A percentile compares a stretch with the other conserved stretches of the same genome.
Conservation (phyloP, 2,797 vertebrate species). For the Adelosebastes latens region DNA sequence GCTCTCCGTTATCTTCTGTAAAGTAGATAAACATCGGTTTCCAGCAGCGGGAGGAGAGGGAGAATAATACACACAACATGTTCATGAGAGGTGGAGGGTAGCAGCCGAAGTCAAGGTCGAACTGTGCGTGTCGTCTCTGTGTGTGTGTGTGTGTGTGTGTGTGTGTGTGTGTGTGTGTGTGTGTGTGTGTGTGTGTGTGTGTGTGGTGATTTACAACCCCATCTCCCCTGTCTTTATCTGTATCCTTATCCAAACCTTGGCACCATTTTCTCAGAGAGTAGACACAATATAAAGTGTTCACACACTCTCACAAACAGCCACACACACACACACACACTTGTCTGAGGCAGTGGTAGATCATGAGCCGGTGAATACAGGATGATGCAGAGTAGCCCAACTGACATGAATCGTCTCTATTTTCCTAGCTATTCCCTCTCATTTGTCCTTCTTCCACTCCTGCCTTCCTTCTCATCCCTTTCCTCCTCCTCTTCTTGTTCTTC, state of each 20-base stretch:
- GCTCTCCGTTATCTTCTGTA: conserved; percentile 59
- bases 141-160: conserved; percentile 16
- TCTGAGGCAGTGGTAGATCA: conserved; percentile 61
- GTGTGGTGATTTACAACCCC: conserved; percentile 71
- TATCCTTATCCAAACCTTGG: conserved; percentile 75
- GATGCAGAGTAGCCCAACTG: conserved; percentile 58
- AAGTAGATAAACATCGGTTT: conserved; percentile 72
- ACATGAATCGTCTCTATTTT: conserved; percentile 62
- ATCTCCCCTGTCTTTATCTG: conserved; percentile 75
- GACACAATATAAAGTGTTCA: conserved; percentile 61
- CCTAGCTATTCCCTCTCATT: conserved; percentile 33
- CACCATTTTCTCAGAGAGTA: conserved; percentile 65
- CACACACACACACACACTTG: conserved; percentile 20
- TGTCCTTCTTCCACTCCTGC: conserved; percentile 16
- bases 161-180: conserved; percentile 14
- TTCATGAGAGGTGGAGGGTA: conserved; percentile 64
- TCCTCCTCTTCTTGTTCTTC: not conserved
- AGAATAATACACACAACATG: conserved; percentile 69
- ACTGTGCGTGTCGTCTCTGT: not conserved
- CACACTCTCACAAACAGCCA: conserved; percentile 22
- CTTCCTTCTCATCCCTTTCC: not conserved
- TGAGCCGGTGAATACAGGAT: conserved; percentile 59
- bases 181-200: conserved; percentile 18
- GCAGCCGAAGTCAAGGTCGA: conserved; percentile 74
- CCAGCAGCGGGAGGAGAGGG: conserved; percentile 45